phyloP scores from a whole-genome alignment of 2,888 invertebrate genomes.

The Euspilapteryx auroguttella region DNA sequence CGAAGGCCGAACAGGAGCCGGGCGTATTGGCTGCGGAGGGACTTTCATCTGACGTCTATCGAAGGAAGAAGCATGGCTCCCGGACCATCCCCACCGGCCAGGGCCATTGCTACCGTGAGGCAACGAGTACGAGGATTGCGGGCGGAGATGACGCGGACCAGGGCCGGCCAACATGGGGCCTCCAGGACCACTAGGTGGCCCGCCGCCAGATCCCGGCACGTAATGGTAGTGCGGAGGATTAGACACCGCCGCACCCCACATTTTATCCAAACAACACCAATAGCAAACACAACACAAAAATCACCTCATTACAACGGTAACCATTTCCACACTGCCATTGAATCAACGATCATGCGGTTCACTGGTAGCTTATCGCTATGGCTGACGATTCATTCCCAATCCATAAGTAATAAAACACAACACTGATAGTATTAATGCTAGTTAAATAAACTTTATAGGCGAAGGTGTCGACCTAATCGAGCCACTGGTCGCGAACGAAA shows the following conservation, averaged over 20 bases:
- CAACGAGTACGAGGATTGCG: constrained; percentile 54
- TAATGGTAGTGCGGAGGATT: constrained; percentile 49
- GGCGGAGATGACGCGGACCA: constrained; percentile 33
- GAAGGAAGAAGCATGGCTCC: constrained; percentile 53
- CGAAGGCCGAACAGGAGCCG: constrained; percentile 37
- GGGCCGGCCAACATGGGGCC: constrained; percentile 25
- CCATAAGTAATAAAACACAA: too few species aligned
- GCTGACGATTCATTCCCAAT: constrained; percentile 32
- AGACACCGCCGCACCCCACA: constrained; percentile 54
- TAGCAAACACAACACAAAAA: constrained; percentile 15
- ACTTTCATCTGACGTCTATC: constrained; percentile 48
- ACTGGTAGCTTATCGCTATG: constrained; percentile 29
- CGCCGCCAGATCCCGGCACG: constrained; percentile 30
- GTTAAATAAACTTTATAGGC: too few species aligned
- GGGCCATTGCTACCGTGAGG: constrained; percentile 59
- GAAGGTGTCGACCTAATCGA: too few species aligned
- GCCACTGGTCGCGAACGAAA: constrained; percentile 44
- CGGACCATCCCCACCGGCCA: constrained; percentile 57
- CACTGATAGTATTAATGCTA: too few species aligned
- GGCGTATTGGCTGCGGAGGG: constrained; percentile 44
- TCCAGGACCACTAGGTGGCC: constrained; percentile 30
- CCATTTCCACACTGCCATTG: constrained; percentile 28
- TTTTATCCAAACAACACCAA: constrained; percentile 32
- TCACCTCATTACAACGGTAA: constrained; percentile 37
- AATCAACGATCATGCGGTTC: constrained; percentile 26